Evolutionary conservation across 2,797 vertebrate genomes (phyloP).

Genomic region (Strix occidentalis): DNA sequence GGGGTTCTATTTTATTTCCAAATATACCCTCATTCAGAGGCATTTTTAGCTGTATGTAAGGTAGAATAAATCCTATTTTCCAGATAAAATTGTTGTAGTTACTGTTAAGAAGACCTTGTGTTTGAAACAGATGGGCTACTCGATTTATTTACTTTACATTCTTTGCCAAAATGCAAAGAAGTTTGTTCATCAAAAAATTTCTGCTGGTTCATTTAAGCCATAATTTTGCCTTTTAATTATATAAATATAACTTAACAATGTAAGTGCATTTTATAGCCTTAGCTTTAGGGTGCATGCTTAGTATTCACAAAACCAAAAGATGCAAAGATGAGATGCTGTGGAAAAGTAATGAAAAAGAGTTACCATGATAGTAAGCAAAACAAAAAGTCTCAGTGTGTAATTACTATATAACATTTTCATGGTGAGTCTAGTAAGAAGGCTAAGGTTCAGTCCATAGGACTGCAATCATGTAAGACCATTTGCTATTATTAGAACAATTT

Average conservation of each 20-base stretch:
- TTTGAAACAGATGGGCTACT: neutral
- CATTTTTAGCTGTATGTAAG: neutral
- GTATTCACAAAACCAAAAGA: neutral
- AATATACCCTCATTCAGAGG: neutral
- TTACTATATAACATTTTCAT: neutral
- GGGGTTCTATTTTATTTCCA: neutral
- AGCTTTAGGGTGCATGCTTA: neutral
- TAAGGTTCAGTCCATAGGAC: neutral
- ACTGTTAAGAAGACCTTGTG: neutral
- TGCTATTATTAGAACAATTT: neutral
- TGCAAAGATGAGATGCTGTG: neutral
- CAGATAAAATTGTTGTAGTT: neutral
- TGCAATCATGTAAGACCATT: neutral
- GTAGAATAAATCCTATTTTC: neutral
- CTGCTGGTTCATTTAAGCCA: neutral
- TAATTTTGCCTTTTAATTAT: neutral
- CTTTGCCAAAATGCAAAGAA: neutral
- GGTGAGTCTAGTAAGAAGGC: neutral
- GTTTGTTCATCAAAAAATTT: neutral
- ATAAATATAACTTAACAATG: neutral
- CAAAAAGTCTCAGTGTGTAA: neutral
- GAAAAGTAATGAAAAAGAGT: neutral
- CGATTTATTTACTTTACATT: neutral
- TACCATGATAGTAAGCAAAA: neutral
- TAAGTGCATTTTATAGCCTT: neutral